Percentiles rank a stretch among this genome's conserved stretches.
Conservation (phyloP, 2,113 vertebrate genomes). For the Crocuta crocuta region DNA sequence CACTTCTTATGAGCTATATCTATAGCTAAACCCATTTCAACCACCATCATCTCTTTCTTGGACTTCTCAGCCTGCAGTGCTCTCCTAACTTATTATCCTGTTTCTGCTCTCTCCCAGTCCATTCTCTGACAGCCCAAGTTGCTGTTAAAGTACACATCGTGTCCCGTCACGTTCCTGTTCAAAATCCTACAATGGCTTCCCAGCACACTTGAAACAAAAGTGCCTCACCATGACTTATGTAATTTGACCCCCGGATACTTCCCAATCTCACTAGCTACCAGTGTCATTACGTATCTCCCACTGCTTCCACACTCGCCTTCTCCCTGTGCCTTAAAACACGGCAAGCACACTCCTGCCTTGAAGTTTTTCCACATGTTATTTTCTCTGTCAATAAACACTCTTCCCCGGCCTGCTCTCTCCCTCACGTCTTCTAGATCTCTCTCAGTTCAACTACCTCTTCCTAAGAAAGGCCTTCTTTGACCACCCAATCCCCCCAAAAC, state of each 20-base stretch:
- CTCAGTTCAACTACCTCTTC: neutral
- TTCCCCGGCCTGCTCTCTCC: neutral
- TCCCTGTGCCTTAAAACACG: neutral
- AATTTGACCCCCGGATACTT: neutral
- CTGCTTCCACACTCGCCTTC: neutral
- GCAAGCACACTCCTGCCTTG: neutral
- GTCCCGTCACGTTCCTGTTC: neutral
- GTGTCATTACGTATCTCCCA: neutral
- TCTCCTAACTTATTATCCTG: neutral
- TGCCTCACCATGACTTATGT: neutral
- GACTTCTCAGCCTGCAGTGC: neutral
- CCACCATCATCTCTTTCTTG: neutral
- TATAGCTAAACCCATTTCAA: neutral
- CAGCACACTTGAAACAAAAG: conserved; percentile 40
- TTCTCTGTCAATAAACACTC: conserved; percentile 23
- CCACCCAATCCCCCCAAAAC: neutral
- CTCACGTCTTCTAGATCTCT: neutral
- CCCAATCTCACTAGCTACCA: neutral
- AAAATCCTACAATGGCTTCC: conserved; percentile 37
- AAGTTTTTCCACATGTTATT: neutral
- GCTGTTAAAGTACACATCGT: neutral
- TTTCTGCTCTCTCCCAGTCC: neutral
- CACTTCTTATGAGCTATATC: neutral
- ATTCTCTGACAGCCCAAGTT: neutral
- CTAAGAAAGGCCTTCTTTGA: neutral